A percentile compares a stretch with the other conserved stretches of the same genome.
Conservation (phyloP, 1,140 invertebrate genomes). For the Polypedilum pembai region DNA sequence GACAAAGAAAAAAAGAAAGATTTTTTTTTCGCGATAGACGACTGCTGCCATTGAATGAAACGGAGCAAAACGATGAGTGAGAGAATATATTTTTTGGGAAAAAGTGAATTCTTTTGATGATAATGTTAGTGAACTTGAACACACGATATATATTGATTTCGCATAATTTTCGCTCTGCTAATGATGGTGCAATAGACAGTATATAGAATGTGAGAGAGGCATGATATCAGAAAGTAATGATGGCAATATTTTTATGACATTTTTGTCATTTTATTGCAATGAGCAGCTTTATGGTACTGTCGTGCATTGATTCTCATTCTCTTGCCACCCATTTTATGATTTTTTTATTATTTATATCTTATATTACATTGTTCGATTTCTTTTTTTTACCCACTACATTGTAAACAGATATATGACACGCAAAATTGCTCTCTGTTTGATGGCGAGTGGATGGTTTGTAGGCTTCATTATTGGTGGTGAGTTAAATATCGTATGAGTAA, state of each 20-base stretch:
- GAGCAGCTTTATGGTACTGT: background rate
- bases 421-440: constrained; percentile 50
- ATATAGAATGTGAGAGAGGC: background rate
- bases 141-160: background rate
- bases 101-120: too few species aligned
- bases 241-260: constrained; percentile 13
- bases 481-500: too few species aligned
- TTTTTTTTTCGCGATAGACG: too few species aligned
- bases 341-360: constrained; percentile 28
- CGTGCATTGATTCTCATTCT: background rate
- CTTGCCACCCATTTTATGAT: background rate
- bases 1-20: too few species aligned
- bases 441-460: constrained; percentile 54
- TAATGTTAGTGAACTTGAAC: too few species aligned
- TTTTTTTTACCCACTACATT: too few species aligned
- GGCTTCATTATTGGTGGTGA: constrained; percentile 51
- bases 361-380: too few species aligned
- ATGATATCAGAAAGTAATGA: constrained; percentile 11
- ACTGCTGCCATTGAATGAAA: too few species aligned
- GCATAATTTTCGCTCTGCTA: background rate
- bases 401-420: constrained; percentile 51
- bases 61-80: too few species aligned
- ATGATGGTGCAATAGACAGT: background rate
- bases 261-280: background rate
- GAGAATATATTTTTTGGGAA: too few species aligned